Base-by-base conservation (phyloP, 2,797 vertebrate genomes). In the Vireo griseus region DNA sequence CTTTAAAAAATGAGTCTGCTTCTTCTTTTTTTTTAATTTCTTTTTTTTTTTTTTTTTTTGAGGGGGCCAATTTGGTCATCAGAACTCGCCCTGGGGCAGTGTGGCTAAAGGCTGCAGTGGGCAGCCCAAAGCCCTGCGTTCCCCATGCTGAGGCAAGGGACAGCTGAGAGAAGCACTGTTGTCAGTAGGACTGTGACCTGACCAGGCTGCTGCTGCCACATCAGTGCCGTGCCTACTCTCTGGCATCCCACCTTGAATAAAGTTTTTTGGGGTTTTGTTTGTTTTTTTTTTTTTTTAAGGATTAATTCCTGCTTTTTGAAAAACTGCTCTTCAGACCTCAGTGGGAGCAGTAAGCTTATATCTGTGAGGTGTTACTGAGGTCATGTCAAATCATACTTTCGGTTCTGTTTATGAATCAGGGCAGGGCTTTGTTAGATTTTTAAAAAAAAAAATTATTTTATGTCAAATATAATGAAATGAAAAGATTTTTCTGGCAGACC, bases 321-420 rank as follows among this genome's bases (percentile, higher is more conserved):
- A 81, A 35, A 83, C 92, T 96, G 81, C 89, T 96, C 83, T 94
- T 90, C 55, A 68, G 75, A 80, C 66, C 83, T 86, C 84, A 40
- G 13, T 21, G 21, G 63, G 80, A 93, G 61, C 82, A 62, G 45
- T 77, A 81, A 71, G 83, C 85, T 94, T 58, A 6, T 22, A 40
- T 8, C 57, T 80, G 69, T 69, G 65, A 79, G 51, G 76, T 83
- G 62, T 6, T 71, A 90, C 45, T 91, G 87, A 94, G 90, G 73
- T 94, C 61, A 22, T 18, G 31, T 47, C 75, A 88, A 91, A 74
- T 4, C 9, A 35, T 17, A 59, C 10, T 76, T 84, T 71, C 85
- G 22, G 42, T 87, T 92, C 65, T 94, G 37, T 55, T 95, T 74
- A 77, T 76, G 16, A 76, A 68, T 51, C 5, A 37, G 54, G 47